Evolutionary conservation across 2,113 vertebrate genomes (phyloP).

Genomic region (Lota lota): DNA sequence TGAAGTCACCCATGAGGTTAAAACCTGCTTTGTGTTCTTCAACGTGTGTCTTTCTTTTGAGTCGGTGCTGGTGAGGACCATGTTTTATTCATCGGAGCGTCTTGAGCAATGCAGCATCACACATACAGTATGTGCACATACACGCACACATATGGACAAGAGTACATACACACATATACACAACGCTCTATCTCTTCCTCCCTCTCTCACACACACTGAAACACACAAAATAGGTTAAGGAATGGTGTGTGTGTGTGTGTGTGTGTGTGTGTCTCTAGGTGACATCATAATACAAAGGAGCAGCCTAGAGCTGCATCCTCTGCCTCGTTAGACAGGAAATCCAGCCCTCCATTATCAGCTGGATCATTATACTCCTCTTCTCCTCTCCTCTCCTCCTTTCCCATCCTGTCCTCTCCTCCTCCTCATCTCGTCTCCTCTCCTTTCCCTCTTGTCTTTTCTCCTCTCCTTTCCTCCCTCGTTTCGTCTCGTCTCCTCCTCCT

Average conservation of each 20-base stretch:
- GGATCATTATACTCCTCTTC: conserved; percentile 53
- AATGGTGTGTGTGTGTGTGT: neutral
- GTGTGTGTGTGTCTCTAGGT: conserved; percentile 3
- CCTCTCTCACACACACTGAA: conserved; percentile 1
- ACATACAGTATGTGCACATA: neutral
- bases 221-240: neutral
- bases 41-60: conserved; percentile 20
- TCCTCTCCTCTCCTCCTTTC: conserved; percentile 14
- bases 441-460: too few relatives aligned
- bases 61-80: conserved; percentile 8
- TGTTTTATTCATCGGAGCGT: conserved; percentile 46
- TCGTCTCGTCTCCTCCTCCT: too few relatives aligned
- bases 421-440: neutral
- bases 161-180: neutral
- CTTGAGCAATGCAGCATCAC: conserved; percentile 3
- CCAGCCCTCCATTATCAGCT: conserved; percentile 57
- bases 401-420: conserved; percentile 23
- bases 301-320: conserved; percentile 57
- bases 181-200: neutral
- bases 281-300: conserved; percentile 41
- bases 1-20: neutral
- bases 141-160: conserved; percentile 15
- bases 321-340: conserved; percentile 58
- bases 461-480: too few relatives aligned
- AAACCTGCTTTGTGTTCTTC: conserved; percentile 14